phyloP scores from a whole-genome alignment of 2,888 invertebrate species.

The Tortrix viridana region DNA sequence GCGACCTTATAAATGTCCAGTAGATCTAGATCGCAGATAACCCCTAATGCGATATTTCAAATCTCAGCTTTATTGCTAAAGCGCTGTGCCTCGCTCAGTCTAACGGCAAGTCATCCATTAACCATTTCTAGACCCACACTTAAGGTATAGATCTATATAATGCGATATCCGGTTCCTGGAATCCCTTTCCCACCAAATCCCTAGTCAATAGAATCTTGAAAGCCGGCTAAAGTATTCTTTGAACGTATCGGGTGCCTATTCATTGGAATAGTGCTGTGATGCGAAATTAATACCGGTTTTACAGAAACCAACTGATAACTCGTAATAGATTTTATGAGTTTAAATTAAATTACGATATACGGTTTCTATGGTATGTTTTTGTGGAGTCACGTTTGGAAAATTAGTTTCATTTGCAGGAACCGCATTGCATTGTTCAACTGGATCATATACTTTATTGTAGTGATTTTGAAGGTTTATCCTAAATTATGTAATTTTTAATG shows the following conservation, averaged over 20 bases:
- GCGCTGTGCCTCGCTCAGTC: too few relatives aligned
- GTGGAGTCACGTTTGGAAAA: too few relatives aligned
- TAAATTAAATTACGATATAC: neutral
- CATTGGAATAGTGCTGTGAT: conserved; percentile 30
- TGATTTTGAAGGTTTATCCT: too few relatives aligned
- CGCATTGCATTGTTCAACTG: too few relatives aligned
- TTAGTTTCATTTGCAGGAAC: too few relatives aligned
- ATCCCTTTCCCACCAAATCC: conserved; percentile 19
- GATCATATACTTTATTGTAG: too few relatives aligned
- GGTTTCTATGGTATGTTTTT: too few relatives aligned
- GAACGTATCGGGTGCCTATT: conserved; percentile 26
- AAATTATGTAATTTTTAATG: too few relatives aligned
- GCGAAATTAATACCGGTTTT: conserved; percentile 27
- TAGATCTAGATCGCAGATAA: neutral
- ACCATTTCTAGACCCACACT: conserved; percentile 17
- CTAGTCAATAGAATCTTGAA: conserved; percentile 34
- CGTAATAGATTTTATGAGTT: neutral
- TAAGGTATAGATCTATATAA: conserved; percentile 19
- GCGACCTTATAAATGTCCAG: too few relatives aligned
- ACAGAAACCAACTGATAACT: neutral
- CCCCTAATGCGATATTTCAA: neutral
- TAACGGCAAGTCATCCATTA: conserved; percentile 24
- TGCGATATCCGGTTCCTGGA: conserved; percentile 14
- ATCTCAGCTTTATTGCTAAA: neutral
- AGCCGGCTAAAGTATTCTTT: conserved; percentile 35